Conservation (phyloP, 2,888 invertebrate species). For the Stegophylla sp. region DNA sequence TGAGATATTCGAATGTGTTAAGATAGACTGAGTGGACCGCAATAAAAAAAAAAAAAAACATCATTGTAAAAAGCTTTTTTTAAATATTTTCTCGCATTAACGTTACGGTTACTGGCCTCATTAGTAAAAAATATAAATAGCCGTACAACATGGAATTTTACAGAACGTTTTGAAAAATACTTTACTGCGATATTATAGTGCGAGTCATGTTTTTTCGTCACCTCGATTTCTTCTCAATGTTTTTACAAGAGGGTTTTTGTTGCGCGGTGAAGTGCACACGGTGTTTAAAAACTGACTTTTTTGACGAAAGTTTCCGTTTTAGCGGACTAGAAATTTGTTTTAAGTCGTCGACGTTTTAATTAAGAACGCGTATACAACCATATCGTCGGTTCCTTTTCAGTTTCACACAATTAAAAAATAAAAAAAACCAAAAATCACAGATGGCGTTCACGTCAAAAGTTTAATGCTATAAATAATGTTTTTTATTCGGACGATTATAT, state of each 20-base stretch:
- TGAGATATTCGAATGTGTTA: too few relatives aligned
- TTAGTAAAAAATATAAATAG: too few relatives aligned
- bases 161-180: too few relatives aligned
- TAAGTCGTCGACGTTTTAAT: conserved; percentile 27
- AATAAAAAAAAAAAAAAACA: too few relatives aligned
- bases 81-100: too few relatives aligned
- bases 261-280: background rate
- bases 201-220: background rate
- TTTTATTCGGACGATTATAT: conserved; percentile 21
- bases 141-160: too few relatives aligned
- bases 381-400: background rate
- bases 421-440: conserved; percentile 33
- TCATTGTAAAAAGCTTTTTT: too few relatives aligned
- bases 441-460: conserved; percentile 34
- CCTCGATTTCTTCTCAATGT: background rate
- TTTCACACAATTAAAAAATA: conserved; percentile 6
- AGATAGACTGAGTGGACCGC: too few relatives aligned
- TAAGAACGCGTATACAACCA: conserved; percentile 28
- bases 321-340: background rate
- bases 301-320: conserved; percentile 25
- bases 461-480: conserved; percentile 30
- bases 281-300: background rate
- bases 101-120: too few relatives aligned
- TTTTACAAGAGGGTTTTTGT: background rate
- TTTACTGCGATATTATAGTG: too few relatives aligned